A percentile compares a stretch with the other conserved stretches of the same genome.
Conservation (phyloP, 2,113 vertebrate genomes). For the Pterocles orientalis region DNA sequence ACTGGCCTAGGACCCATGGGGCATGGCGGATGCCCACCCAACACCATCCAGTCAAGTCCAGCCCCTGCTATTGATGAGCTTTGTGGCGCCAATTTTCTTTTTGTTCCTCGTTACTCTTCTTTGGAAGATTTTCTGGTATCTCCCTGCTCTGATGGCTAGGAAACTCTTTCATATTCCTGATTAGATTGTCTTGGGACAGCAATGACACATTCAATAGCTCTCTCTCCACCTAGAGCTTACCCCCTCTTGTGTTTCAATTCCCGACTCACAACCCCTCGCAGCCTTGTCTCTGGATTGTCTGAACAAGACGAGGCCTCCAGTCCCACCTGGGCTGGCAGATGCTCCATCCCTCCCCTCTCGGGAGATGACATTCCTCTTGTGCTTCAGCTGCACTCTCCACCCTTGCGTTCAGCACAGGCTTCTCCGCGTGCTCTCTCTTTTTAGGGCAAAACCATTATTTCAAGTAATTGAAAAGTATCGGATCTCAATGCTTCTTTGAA, state of each 20-base stretch:
- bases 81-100: neutral
- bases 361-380: neutral
- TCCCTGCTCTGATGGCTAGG: neutral
- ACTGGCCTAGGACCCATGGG: neutral
- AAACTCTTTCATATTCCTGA: neutral
- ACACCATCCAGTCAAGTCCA: neutral
- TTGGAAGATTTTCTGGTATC: neutral
- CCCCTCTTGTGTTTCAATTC: neutral
- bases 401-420: neutral
- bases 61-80: neutral
- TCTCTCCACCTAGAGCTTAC: neutral
- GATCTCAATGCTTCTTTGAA: neutral
- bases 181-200: neutral
- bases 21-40: neutral
- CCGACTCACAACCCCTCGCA: neutral
- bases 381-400: fast-evolving
- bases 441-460: neutral
- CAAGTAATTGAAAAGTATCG: neutral
- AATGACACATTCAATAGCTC: neutral
- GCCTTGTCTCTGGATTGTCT: neutral
- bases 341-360: neutral
- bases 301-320: fast-evolving
- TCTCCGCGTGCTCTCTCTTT: neutral
- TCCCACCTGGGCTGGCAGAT: neutral
- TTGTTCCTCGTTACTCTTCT: neutral